A percentile compares a stretch with the other conserved stretches of the same genome.
Conservation (phyloP, 1,140 invertebrate species). For the Aethina tumida region DNA sequence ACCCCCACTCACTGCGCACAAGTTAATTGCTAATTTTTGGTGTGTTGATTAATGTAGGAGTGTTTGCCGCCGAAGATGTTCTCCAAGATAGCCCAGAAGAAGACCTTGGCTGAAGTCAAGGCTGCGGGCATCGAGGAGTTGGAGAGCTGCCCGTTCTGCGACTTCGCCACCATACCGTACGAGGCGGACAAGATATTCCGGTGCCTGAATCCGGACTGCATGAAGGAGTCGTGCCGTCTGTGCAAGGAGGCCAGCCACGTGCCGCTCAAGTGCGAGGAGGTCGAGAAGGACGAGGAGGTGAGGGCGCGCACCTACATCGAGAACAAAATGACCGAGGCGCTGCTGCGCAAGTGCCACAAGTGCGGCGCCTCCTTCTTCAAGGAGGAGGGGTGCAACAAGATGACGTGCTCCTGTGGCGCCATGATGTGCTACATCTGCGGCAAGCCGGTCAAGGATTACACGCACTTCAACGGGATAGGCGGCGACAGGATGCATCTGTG, state of each 20-base stretch:
- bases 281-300: conserved; percentile 45
- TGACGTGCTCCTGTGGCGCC: conserved; percentile 57
- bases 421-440: conserved; percentile 60
- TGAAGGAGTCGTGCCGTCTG: conserved; percentile 52
- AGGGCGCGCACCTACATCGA: conserved; percentile 49
- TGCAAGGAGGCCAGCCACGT: conserved; percentile 54
- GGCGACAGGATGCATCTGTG: conserved; percentile 24
- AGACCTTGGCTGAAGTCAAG: conserved; percentile 49
- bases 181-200: conserved; percentile 50
- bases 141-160: conserved; percentile 54
- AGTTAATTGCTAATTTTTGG: too few relatives aligned
- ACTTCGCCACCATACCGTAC: conserved; percentile 49
- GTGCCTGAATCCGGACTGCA: conserved; percentile 54
- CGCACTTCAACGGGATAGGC: conserved; percentile 47
- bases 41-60: conserved; percentile 2
- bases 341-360: conserved; percentile 49
- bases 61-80: conserved; percentile 35
- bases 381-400: conserved; percentile 59
- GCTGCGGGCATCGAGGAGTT: conserved; percentile 49
- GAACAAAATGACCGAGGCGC: conserved; percentile 54
- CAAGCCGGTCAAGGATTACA: conserved; percentile 45
- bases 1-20: too few relatives aligned
- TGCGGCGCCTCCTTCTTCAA: conserved; percentile 53
- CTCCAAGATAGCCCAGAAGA: conserved; percentile 41
- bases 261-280: conserved; percentile 51